Evolutionary conservation across 2,888 invertebrate species (phyloP).

Genomic region (Drosophila paranaensis): DNA sequence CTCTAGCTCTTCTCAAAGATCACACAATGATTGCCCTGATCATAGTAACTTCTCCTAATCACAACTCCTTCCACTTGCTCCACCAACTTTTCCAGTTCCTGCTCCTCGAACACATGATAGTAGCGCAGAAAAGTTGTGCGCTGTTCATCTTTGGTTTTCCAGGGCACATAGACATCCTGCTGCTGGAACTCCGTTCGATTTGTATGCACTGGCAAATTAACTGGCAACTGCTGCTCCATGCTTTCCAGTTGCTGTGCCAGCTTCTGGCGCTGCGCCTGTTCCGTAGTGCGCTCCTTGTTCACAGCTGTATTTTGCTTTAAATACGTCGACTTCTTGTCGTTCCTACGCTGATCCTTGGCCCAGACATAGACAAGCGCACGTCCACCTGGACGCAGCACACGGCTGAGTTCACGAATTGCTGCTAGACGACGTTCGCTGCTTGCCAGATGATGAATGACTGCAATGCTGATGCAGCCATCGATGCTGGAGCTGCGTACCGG

Average conservation of each 20-base stretch:
- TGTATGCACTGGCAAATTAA: conserved; percentile 90
- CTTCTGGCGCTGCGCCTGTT: conserved; percentile 81
- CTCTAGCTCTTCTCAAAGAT: conserved; percentile 86
- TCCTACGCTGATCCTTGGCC: conserved; percentile 94
- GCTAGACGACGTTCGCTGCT: conserved; percentile 90
- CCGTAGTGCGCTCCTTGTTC: conserved; percentile 83
- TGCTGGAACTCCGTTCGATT: conserved; percentile 96
- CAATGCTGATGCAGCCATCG: conserved; percentile 96
- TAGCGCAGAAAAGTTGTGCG: conserved; percentile 90
- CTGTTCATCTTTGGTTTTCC: conserved; percentile 90
- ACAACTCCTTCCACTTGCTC: conserved; percentile 85
- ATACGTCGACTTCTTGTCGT: conserved; percentile 89
- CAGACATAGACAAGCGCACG: conserved; percentile 96
- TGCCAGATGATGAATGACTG: conserved; percentile 98
- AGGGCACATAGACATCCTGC: conserved; percentile 97
- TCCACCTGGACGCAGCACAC: conserved; percentile 91
- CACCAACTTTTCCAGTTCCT: conserved; percentile 91
- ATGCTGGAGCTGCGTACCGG: conserved; percentile 89
- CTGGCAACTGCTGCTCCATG: conserved; percentile 49
- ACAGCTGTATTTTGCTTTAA: conserved; percentile 87
- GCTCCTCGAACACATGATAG: conserved; percentile 96
- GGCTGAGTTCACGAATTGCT: conserved; percentile 91
- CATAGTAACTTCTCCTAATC: conserved; percentile 92
- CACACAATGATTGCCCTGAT: conserved; percentile 98
- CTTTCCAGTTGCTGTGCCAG: conserved; percentile 61